Base-by-base conservation (phyloP, 2,113 vertebrate species). In the Sarotherodon lohbergeri region DNA sequence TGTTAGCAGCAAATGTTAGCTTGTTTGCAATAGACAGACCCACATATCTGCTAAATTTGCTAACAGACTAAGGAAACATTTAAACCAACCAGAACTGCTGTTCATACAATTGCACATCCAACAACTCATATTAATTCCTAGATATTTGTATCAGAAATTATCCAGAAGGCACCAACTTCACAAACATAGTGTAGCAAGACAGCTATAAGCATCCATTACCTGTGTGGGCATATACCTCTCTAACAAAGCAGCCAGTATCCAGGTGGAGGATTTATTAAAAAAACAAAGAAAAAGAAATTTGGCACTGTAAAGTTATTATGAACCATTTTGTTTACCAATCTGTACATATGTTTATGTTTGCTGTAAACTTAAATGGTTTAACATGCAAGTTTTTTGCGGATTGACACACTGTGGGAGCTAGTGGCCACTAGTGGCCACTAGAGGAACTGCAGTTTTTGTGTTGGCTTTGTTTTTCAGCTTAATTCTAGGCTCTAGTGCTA, bases 1-100 rank as follows among this genome's bases (percentile, higher is more conserved):
- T 46, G 68, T 73, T 48, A 73, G 7, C 39, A 48, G 68, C 68
- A 73, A 73, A 48, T 48, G 36, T 34, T 39, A 68, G 34, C 34
- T 68, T 68, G 34, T 68, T 68, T 0, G 10, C 19, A 5, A 39
- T 2, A 68, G 63, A 27, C 5, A 0, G n/a, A 73, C 22, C 39
- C n/a, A 73, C 11, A 73, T 27, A 27, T 27, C 8, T 73, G 41
- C 13, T 46, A 46, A 27, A 46, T 46, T 43, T 73, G 13, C 68
- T 46, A 16, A 27, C 22, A 73, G n/a, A 43, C 22, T 2, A 73
- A 73, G 13, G 41, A 46, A 46, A 73, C 13, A 27, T 43, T 46
- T 16, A 71, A 73, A 73, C 13, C 66, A 73, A 39, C 61, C 61
- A 68, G 39, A 68, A 39, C 6, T 39, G 14, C 27, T 61, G 57